phyloP scores from a whole-genome alignment of 2,888 invertebrate genomes.

The Asteroscopus sphinx region DNA sequence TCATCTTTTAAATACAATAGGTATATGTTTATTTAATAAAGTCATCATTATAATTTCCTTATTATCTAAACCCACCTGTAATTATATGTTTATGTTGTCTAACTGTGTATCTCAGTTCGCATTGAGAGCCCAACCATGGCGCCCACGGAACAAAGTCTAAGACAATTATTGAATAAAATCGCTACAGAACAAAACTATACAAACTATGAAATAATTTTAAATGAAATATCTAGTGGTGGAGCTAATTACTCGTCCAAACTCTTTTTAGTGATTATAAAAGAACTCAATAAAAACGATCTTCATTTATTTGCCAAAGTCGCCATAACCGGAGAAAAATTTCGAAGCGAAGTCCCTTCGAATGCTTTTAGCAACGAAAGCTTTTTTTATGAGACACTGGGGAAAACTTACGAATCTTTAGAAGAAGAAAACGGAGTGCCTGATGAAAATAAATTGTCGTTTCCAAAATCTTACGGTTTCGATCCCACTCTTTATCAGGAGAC shows the following conservation, averaged over 20 bases:
- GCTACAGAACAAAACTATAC: slow-evolving; percentile 31
- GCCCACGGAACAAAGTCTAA: slow-evolving; percentile 11
- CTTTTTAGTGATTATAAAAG: slow-evolving; percentile 21
- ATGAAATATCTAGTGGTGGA: slow-evolving; percentile 36
- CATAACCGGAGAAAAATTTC: slow-evolving; percentile 19
- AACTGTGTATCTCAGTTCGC: slow-evolving; percentile 2
- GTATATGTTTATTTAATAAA: too few species aligned
- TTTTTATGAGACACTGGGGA: slow-evolving; percentile 32
- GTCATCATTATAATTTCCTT: too few species aligned
- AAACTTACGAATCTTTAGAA: slow-evolving; percentile 33
- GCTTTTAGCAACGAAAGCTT: slow-evolving; percentile 38
- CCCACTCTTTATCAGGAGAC: slow-evolving; percentile 36
- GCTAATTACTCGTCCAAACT: slow-evolving; percentile 48
- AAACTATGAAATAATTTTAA: slow-evolving; percentile 22
- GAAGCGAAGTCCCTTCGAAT: background rate
- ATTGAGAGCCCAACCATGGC: slow-evolving; percentile 21
- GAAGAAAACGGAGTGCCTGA: slow-evolving; percentile 29
- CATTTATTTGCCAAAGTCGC: slow-evolving; percentile 45
- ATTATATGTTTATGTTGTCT: too few species aligned
- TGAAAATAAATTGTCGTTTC: slow-evolving; percentile 36
- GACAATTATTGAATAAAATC: slow-evolving; percentile 19
- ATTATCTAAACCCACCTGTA: too few species aligned
- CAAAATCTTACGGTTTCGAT: slow-evolving; percentile 45
- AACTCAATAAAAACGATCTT: slow-evolving; percentile 23
- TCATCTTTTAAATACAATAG: too few species aligned